Percentiles rank a stretch among this genome's conserved stretches.
Evolutionary conservation across 2,113 vertebrate species (phyloP).

Genomic region (Eretmochelys imbricata): DNA sequence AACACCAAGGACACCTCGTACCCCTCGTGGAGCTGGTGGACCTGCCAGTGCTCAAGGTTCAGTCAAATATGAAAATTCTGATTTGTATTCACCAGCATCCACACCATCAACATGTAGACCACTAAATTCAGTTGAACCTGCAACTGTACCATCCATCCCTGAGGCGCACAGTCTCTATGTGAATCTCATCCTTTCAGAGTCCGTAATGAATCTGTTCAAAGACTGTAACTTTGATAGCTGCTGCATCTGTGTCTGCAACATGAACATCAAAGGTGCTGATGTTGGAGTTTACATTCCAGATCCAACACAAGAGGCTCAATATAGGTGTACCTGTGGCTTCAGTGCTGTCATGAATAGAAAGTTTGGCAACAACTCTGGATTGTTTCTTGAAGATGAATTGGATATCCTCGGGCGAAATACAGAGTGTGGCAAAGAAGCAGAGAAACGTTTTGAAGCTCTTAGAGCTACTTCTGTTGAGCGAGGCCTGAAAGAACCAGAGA

Average conservation of each 20-base stretch:
- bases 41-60: slow-evolving; percentile 96
- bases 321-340: slow-evolving; percentile 94
- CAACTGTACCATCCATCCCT: slow-evolving; percentile 94
- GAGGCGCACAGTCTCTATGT: slow-evolving; percentile 99
- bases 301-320: slow-evolving; percentile 90
- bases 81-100: slow-evolving; percentile 95
- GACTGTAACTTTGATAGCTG: slow-evolving; percentile 99
- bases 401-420: slow-evolving; percentile 95
- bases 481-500: slow-evolving; percentile 85
- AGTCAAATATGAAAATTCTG: slow-evolving; percentile 95
- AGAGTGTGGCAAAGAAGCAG: slow-evolving; percentile 91
- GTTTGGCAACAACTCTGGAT: slow-evolving; percentile 94
- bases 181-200: slow-evolving; percentile 97
- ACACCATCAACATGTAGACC: slow-evolving; percentile 96
- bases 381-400: slow-evolving; percentile 98
- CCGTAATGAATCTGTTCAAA: slow-evolving; percentile 97
- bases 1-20: slow-evolving; percentile 94
- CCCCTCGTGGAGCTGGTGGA: slow-evolving; percentile 89
- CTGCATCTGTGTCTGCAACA: slow-evolving; percentile 98
- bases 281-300: slow-evolving; percentile 97
- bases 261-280: slow-evolving; percentile 98
- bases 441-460: slow-evolving; percentile 94
- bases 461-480: slow-evolving; percentile 85
- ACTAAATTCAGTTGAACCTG: slow-evolving; percentile 95
- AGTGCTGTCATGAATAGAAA: slow-evolving; percentile 97